Conservation (phyloP, 2,113 vertebrate species). For the Chaenocephalus aceratus region DNA sequence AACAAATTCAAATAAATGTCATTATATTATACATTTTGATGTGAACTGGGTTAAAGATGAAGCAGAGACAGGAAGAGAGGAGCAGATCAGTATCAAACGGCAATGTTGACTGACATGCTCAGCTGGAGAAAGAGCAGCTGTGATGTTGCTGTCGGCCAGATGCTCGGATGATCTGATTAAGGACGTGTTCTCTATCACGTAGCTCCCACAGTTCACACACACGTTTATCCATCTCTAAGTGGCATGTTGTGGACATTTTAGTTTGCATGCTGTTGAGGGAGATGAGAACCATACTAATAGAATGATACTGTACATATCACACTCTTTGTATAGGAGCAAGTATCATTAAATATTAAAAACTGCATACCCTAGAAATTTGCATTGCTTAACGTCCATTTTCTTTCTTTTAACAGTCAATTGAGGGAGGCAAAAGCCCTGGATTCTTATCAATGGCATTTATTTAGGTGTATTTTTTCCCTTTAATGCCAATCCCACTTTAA, state of each 20-base stretch:
- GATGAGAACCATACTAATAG: not conserved
- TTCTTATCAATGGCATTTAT: not conserved
- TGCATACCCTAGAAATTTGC: too few relatives aligned
- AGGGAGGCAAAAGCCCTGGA: not conserved
- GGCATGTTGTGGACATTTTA: conserved; percentile 28
- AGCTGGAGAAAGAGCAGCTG: conserved; percentile 69
- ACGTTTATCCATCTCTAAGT: not conserved
- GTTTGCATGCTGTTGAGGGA: conserved; percentile 14
- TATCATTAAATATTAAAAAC: not conserved
- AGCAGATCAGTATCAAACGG: not conserved
- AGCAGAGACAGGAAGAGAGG: not conserved
- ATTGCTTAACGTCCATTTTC: not conserved
- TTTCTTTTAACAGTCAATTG: not conserved
- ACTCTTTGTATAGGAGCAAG: not conserved
- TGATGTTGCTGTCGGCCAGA: conserved; percentile 48
- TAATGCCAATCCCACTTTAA: not conserved
- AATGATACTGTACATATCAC: too few relatives aligned
- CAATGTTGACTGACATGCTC: conserved; percentile 19
- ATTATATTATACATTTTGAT: not conserved
- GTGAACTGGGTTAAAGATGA: conserved; percentile 7
- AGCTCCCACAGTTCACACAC: conserved; percentile 44
- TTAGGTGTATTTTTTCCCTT: not conserved
- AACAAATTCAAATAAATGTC: too few relatives aligned
- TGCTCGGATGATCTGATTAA: conserved; percentile 70
- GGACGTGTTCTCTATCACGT: conserved; percentile 70